Conservation (phyloP, 1,140 invertebrate species). For the Ceratina japonica region DNA sequence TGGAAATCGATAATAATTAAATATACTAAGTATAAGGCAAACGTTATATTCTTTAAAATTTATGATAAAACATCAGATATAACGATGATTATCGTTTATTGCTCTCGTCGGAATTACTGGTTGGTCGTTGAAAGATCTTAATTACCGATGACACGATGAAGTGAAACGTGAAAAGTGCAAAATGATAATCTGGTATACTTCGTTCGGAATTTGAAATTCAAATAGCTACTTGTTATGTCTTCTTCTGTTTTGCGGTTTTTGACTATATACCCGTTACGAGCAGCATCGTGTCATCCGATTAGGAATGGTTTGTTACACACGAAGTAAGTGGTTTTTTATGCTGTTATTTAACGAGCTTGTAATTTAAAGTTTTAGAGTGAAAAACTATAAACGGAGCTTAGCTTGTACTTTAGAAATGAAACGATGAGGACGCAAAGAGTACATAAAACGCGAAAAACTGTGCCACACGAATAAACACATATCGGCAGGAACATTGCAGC, state of each 20-base stretch:
- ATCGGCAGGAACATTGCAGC: constrained; percentile 62
- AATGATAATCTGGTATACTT: not conserved
- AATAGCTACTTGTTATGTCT: not conserved
- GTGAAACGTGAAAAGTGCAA: constrained; percentile 7
- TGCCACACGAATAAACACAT: constrained; percentile 65
- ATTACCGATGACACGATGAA: constrained; percentile 66
- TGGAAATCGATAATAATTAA: constrained; percentile 39
- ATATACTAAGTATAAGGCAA: constrained; percentile 35
- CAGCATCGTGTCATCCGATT: constrained; percentile 62
- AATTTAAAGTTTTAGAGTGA: constrained; percentile 48
- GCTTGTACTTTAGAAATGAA: constrained; percentile 46
- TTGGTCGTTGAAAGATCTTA: constrained; percentile 32
- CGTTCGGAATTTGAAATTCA: not conserved
- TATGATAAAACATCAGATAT: not conserved
- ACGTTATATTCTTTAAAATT: constrained; percentile 17
- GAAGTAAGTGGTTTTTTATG: constrained; percentile 46
- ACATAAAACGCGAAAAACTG: constrained; percentile 30
- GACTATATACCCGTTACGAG: not conserved
- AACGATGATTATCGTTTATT: constrained; percentile 15
- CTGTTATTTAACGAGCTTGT: constrained; percentile 48
- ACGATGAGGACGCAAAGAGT: not conserved
- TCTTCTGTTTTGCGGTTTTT: not conserved
- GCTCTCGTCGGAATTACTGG: constrained; percentile 15
- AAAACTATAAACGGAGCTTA: constrained; percentile 41
- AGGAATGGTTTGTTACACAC: constrained; percentile 48